Base-by-base conservation (phyloP, 2,797 vertebrate genomes). In the Coilia nasus region DNA sequence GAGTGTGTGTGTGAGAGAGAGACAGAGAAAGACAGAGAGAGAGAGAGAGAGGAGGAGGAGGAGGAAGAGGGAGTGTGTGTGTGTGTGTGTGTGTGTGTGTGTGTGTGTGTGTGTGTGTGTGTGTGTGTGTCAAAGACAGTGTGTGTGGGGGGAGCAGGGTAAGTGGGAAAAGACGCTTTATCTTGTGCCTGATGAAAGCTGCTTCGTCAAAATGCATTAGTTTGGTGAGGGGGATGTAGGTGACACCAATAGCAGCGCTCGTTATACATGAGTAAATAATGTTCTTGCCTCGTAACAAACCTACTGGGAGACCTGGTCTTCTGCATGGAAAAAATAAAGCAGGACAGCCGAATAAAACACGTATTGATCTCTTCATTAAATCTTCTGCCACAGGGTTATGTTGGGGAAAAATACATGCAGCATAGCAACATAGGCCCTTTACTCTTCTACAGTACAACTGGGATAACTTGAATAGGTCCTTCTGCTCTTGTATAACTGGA, bases 171-270 rank as follows among this genome's bases (percentile, higher is more conserved):
- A 21, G 7, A 78, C 44, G 71, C 35, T 44, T 44, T 44, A 44
- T 78, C 71, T 75, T 44, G 31, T 78, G 71, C 21, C 71, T 78
- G 19, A 78, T 44, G 71, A 44, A 44, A 78, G 17, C 64, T 67
- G 62, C 62, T 67, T 67, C 28, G 62, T 67, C 62, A 67, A 67
- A 67, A 67, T 67, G 25, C 67, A 75, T 78, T 78, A 78, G n/a
- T 64, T 64, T 64, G 60, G n/a, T 11, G 60, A 25, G 60, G 23
- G 60, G 60, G 71, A 44, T 78, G 71, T 44, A 44, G 71, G 71
- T 44, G 71, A 31, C 35, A 44, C 23, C 10, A 21, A 9, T 78
- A 31, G 71, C 31, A 44, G 31, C 7, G 35, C 15, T 44, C 17
- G 71, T 78, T 41, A 78, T 44, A 10, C 5, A 35, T 1, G 31